Conservation (phyloP, 1,140 invertebrate genomes). For the Megalopta genalis region DNA sequence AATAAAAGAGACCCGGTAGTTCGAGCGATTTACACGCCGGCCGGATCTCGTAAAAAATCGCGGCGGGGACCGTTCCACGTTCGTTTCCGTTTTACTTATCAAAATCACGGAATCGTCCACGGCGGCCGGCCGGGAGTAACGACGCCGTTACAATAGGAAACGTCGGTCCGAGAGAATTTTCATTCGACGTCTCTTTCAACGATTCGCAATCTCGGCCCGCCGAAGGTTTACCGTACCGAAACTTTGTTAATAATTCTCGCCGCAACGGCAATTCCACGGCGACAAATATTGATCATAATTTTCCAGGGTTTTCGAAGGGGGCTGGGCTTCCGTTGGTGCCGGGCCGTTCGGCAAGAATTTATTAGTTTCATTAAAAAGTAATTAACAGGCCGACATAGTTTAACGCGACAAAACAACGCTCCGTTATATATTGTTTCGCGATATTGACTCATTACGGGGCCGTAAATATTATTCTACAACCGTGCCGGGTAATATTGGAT, state of each 20-base stretch:
- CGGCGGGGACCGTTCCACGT: not conserved
- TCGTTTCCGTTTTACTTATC: not conserved
- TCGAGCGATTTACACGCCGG: not conserved
- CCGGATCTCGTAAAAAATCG: not conserved
- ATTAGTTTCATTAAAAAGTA: constrained; percentile 27
- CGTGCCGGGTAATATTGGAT: constrained; percentile 5
- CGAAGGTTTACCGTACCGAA: not conserved
- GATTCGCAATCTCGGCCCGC: too few relatives aligned
- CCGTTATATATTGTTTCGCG: constrained; percentile 26
- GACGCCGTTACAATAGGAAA: not conserved
- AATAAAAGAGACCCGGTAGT: not conserved
- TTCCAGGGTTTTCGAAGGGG: not conserved
- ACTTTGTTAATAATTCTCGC: constrained; percentile 3
- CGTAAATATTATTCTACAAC: constrained; percentile 34
- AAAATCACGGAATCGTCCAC: not conserved
- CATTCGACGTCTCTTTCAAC: too few relatives aligned
- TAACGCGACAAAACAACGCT: not conserved
- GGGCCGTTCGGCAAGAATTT: not conserved
- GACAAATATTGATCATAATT: constrained; percentile 2
- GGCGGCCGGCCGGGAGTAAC: not conserved
- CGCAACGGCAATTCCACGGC: not conserved
- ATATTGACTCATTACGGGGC: constrained; percentile 29
- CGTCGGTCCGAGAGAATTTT: too few relatives aligned
- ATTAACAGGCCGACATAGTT: constrained; percentile 2
- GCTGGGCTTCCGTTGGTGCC: too few relatives aligned